Evolutionary conservation across 1,140 invertebrate genomes (phyloP).

Genomic region (Drosophila sucinea): DNA sequence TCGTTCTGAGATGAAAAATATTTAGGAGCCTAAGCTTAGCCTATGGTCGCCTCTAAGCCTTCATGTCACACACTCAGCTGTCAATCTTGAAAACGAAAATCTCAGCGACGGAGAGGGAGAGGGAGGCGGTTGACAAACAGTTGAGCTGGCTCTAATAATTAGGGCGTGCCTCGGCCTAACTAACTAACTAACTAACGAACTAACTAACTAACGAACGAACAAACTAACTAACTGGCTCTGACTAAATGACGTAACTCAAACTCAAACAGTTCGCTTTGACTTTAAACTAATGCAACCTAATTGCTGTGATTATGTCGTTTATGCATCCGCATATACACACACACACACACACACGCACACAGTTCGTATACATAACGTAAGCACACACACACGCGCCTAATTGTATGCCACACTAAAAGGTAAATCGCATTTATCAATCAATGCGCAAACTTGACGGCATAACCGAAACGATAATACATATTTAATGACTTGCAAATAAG

Average conservation of each 20-base stretch:
- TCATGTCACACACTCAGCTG: slow-evolving; percentile 57
- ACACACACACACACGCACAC: neutral
- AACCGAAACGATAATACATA: slow-evolving; percentile 17
- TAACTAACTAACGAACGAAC: slow-evolving; percentile 40
- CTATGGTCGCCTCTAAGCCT: slow-evolving; percentile 40
- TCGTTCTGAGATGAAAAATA: slow-evolving; percentile 43
- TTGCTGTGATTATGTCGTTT: slow-evolving; percentile 73
- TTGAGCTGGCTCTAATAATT: slow-evolving; percentile 27
- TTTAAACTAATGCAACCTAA: slow-evolving; percentile 70
- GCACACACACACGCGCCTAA: neutral
- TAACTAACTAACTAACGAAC: slow-evolving; percentile 38
- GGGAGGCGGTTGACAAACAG: neutral
- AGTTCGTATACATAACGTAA: too few species aligned
- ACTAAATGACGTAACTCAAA: slow-evolving; percentile 25
- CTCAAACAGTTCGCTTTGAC: slow-evolving; percentile 34
- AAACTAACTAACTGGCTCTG: slow-evolving; percentile 26
- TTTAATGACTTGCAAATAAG: slow-evolving; percentile 43
- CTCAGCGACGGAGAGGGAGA: slow-evolving; percentile 11
- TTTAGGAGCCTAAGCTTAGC: slow-evolving; percentile 39
- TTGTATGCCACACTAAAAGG: slow-evolving; percentile 33
- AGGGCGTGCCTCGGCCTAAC: slow-evolving; percentile 28
- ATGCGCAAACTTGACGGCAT: slow-evolving; percentile 2
- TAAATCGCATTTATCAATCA: slow-evolving; percentile 75
- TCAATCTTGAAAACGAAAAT: slow-evolving; percentile 48
- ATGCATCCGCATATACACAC: slow-evolving; percentile 18